These are phyloP conservation scores for Neria commutata DNA, from an alignment of 2,888 invertebrate genomes.

Conservation along the genomic window DNA sequence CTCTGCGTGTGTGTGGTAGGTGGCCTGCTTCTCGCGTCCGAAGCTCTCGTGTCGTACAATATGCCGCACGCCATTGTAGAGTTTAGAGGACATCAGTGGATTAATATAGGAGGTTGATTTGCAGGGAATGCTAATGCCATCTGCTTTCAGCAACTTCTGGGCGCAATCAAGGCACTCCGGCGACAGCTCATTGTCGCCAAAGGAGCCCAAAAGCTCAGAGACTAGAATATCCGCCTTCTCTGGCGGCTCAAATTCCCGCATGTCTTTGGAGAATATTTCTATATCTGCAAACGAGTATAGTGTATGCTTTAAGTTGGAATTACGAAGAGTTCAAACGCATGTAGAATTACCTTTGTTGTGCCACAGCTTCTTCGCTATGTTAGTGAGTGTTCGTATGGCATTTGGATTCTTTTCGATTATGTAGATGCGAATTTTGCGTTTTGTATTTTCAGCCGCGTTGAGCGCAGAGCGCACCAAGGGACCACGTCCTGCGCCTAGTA, in stretches of 20 bases:
- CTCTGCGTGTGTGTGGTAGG: conserved; percentile 66
- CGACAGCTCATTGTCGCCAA: conserved; percentile 98
- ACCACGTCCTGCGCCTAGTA: conserved; percentile 93
- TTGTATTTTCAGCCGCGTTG: conserved; percentile 75
- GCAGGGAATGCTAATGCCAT: conserved; percentile 90
- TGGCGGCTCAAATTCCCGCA: conserved; percentile 80
- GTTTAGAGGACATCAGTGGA: conserved; percentile 89
- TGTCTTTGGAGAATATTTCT: conserved; percentile 81
- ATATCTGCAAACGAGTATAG: conserved; percentile 63
- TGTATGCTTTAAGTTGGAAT: background rate
- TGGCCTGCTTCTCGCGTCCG: conserved; percentile 43
- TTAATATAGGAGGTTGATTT: conserved; percentile 89
- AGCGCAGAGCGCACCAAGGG: conserved; percentile 90
- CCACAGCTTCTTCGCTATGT: conserved; percentile 80
- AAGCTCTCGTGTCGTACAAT: conserved; percentile 38
- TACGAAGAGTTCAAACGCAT: background rate
- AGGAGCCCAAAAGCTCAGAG: conserved; percentile 94
- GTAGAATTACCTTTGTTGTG: conserved; percentile 63
- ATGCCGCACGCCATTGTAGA: conserved; percentile 77
- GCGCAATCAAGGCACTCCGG: conserved; percentile 98
- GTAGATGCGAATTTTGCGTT: conserved; percentile 79
- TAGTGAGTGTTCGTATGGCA: conserved; percentile 84
- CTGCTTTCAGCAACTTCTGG: conserved; percentile 80
- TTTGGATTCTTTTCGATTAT: conserved; percentile 99
- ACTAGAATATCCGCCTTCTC: conserved; percentile 94